phyloP scores from a whole-genome alignment of 2,888 invertebrate genomes.

The Callyntrura sp. region DNA sequence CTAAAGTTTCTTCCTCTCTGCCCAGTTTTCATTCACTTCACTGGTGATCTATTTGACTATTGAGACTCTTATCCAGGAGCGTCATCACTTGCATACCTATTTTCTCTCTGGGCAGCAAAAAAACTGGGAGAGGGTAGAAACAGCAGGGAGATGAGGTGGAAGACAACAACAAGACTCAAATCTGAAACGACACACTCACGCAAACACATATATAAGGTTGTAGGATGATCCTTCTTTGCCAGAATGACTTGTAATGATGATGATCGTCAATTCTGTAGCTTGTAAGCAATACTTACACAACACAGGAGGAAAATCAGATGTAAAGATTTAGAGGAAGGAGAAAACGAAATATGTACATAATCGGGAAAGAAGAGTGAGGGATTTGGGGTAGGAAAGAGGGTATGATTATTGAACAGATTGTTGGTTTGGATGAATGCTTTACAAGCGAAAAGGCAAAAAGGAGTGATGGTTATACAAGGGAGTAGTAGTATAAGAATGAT shows the following conservation, averaged over 20 bases:
- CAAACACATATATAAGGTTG: slow-evolving; percentile 37
- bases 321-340: slow-evolving; percentile 57
- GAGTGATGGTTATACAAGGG: slow-evolving; percentile 16
- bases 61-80: slow-evolving; percentile 72
- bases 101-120: slow-evolving; percentile 45
- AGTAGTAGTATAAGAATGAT: background rate
- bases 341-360: slow-evolving; percentile 19
- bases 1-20: slow-evolving; percentile 11
- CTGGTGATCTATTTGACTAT: slow-evolving; percentile 77
- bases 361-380: slow-evolving; percentile 35
- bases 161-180: slow-evolving; percentile 1
- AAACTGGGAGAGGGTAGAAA: background rate
- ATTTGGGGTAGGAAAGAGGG: background rate
- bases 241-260: slow-evolving; percentile 59
- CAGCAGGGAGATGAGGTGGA: background rate
- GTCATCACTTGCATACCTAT: slow-evolving; percentile 73
- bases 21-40: slow-evolving; percentile 73
- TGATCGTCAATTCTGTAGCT: slow-evolving; percentile 48
- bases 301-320: slow-evolving; percentile 38
- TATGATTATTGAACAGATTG: slow-evolving; percentile 68
- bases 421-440: slow-evolving; percentile 52
- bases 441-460: background rate
- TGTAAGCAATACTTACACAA: slow-evolving; percentile 21
- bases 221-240: slow-evolving; percentile 54
- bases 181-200: slow-evolving; percentile 4